Base-by-base conservation (phyloP, 2,888 invertebrate species). In the Cryptocephalus moraei region DNA sequence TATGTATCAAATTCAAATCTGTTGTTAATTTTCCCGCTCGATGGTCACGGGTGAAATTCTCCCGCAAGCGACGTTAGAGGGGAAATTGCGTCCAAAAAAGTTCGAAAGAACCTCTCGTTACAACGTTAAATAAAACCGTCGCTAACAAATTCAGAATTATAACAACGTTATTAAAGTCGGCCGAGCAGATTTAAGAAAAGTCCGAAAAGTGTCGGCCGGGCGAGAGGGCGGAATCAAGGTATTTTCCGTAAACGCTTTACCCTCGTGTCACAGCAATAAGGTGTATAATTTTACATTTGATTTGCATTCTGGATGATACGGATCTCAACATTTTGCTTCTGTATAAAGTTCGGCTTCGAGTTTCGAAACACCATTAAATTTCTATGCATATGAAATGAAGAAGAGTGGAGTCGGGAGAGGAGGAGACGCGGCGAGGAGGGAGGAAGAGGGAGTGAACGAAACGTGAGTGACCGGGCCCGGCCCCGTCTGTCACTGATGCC, bases 361-460 rank as follows among this genome's bases (percentile, higher is more conserved):
- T 60, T 68, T 66, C 66, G 66, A 67, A 67, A 68, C 66, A 63
- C 65, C 63, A 68, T 68, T 68, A 69, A 67, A 63, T 68, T 70
- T 69, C 68, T 63, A 69, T 70, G 69, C 69, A 70, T 70, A 69
- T 65, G 64, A 65, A 70, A 69, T 69, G 67, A 67, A 67, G 66
- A 66, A 66, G 65, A 61, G 62, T 22, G 22, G 22, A 22, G 6
- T 2, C 6, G 22, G 22, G 3, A 6, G 6, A 6, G 11, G 4
- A 6, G 36, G 6, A 11, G 36, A n/a, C n/a, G 34, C 9, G n/a
- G n/a, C 9, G 34, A 34, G 9, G 22, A 6, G 3, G 36, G 6
- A 6, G 11, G 4, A 6, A 6, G 6, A 11, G 36, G 4, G 50
- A 33, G 44, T 45, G 46, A 41, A 33, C 47, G 31, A 41, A 39